Percentiles rank a stretch among this genome's conserved stretches.
Evolutionary conservation across 1,140 invertebrate genomes (phyloP).

Genomic region (Diorhabda elongata): DNA sequence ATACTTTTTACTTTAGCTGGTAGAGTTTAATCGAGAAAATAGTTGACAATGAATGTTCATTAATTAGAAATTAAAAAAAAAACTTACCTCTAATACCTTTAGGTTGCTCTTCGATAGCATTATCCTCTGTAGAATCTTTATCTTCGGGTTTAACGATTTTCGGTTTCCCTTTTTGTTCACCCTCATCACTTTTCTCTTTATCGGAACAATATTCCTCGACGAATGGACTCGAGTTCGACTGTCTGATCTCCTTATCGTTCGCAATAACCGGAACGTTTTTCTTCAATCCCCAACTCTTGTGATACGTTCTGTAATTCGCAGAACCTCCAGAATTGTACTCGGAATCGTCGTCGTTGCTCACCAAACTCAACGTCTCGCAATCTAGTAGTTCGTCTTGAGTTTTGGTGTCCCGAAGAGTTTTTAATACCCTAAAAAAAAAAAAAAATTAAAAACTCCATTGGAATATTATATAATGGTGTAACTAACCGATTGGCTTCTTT

Average conservation of each 20-base stretch:
- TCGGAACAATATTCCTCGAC: constrained; percentile 34
- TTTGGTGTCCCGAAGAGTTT: constrained; percentile 50
- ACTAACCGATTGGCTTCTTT: constrained; percentile 49
- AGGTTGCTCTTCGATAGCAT: constrained; percentile 45
- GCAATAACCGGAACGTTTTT: constrained; percentile 31
- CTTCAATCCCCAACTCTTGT: constrained; percentile 42
- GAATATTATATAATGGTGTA: constrained; percentile 47
- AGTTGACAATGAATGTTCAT: no score
- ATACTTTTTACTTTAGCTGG: no score
- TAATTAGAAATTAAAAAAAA: no score
- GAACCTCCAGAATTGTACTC: constrained; percentile 48
- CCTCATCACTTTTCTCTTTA: constrained; percentile 42
- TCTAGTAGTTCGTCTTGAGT: constrained; percentile 53
- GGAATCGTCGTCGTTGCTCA: constrained; percentile 63
- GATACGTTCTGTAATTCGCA: constrained; percentile 45
- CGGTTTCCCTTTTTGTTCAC: constrained; percentile 45
- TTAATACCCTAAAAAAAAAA: constrained; percentile 45
- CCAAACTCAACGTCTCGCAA: constrained; percentile 63
- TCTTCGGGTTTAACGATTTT: constrained; percentile 57
- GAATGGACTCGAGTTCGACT: neutral
- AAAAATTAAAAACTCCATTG: neutral
- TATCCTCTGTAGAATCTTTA: constrained; percentile 41
- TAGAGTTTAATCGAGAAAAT: no score
- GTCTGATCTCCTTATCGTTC: neutral
- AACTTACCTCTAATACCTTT: constrained; percentile 50